Evolutionary conservation across 2,113 vertebrate genomes (phyloP).

Genomic region (Tyto alba): DNA sequence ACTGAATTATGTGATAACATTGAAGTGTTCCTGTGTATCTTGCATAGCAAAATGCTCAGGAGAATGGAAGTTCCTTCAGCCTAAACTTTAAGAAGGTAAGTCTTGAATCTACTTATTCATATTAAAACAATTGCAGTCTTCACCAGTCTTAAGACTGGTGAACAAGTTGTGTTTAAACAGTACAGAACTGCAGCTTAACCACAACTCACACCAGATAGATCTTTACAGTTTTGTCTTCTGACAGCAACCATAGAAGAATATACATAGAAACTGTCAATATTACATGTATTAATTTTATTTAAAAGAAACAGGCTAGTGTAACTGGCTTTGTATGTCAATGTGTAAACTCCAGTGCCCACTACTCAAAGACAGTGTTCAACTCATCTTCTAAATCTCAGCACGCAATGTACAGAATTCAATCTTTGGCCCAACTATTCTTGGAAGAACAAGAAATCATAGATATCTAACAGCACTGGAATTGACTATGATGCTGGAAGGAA

Average conservation of each 20-base stretch:
- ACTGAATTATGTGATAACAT: conserved; percentile 2
- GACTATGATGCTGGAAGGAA: no score
- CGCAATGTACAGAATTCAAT: not conserved
- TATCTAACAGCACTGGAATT: no score
- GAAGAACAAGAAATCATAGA: no score
- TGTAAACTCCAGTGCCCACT: not conserved
- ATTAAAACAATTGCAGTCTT: conserved; percentile 17
- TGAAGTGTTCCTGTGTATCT: conserved; percentile 36
- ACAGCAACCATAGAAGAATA: not conserved
- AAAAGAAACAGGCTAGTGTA: not conserved
- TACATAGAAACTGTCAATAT: not conserved
- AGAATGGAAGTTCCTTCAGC: not conserved
- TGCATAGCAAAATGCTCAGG: conserved; percentile 25
- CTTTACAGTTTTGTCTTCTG: not conserved
- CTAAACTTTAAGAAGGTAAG: conserved; percentile 24
- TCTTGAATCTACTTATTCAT: not conserved
- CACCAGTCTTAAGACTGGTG: not conserved
- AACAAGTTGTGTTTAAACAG: not conserved
- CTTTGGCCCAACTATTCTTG: no score
- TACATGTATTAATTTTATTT: not conserved
- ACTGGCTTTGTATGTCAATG: not conserved
- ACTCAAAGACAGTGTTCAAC: not conserved
- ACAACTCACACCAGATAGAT: not conserved
- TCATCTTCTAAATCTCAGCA: not conserved
- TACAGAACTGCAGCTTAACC: not conserved